Base-by-base conservation (phyloP, 2,888 invertebrate species). In the Diabrotica balteata region DNA sequence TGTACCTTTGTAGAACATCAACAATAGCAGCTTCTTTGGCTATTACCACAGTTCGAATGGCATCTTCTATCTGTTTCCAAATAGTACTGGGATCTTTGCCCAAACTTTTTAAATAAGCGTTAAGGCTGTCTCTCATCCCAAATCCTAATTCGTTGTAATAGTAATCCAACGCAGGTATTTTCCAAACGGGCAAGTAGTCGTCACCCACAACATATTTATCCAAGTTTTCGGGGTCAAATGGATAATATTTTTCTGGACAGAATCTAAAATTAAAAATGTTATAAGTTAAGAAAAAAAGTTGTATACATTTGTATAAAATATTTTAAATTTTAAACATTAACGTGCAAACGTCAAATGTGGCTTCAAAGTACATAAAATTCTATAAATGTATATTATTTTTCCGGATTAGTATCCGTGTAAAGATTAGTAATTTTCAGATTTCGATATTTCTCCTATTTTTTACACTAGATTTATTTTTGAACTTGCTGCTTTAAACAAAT, bases 161-260 rank as follows among this genome's bases (percentile, higher is more conserved):
- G 72, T 90, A 88, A 17, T 88, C 87, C 51, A 95, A 82, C 0
- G 91, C 91, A 0, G 94, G 92, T 7, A 98, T 91, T 81, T 97
- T 88, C 98, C 98, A 98, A 8, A 93, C 91, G 0, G 98, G 98
- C 52, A 95, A 85, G 81, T 98, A 98, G 81, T 97, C 93, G 81
- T 97, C 97, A 0, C 93, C 94, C 0, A 98, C 93, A 1, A 98
- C 95, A 80, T 98, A 98, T 80, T 97, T 96, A 77, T 96, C 91
- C 45, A 93, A 80, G 77, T 91, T 88, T 4, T 87, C 84, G 0
- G 91, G 85, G 84, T 98, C 92, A 78, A 98, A 96, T 0, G 98
- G 98, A 83, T 96, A 88, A 83, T 98, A 98, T 76, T 93, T 90
- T 2, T 89, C 88, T 0, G 94, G 90, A 79, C 98, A 98, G 84